phyloP scores from a whole-genome alignment of 2,113 vertebrate genomes.

The Rhipidura dahli region DNA sequence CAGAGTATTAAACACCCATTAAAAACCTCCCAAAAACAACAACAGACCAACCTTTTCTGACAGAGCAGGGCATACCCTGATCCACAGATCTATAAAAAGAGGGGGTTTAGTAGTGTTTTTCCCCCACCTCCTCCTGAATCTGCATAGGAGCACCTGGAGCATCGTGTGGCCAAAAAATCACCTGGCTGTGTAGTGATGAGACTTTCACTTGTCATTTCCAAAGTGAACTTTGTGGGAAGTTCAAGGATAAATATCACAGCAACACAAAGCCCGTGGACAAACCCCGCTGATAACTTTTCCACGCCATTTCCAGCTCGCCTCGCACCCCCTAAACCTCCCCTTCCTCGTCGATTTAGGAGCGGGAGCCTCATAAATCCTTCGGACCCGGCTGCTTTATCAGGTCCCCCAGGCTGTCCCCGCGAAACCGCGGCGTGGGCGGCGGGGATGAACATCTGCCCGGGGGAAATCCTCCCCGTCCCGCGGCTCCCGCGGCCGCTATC shows the following conservation, averaged over 20 bases:
- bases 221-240: not conserved
- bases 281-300: not conserved
- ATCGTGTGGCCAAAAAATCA: fast-evolving
- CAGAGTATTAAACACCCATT: not conserved
- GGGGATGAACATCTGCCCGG: not conserved
- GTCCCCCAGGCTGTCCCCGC: not conserved
- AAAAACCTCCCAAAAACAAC: not conserved
- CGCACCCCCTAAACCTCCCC: not conserved
- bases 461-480: not conserved
- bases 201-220: not conserved
- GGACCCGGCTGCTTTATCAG: not conserved
- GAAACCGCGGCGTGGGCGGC: not conserved
- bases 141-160: not conserved
- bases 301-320: fast-evolving
- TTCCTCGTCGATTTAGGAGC: not conserved
- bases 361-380: not conserved
- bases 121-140: not conserved
- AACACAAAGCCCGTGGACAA: not conserved
- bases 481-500: not conserved
- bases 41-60: not conserved
- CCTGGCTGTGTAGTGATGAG: fast-evolving
- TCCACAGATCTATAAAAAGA: not conserved
- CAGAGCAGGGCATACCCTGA: not conserved
- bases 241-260: not conserved
- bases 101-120: not conserved